Conservation (phyloP, 2,888 invertebrate species). For the Erebia palarica region DNA sequence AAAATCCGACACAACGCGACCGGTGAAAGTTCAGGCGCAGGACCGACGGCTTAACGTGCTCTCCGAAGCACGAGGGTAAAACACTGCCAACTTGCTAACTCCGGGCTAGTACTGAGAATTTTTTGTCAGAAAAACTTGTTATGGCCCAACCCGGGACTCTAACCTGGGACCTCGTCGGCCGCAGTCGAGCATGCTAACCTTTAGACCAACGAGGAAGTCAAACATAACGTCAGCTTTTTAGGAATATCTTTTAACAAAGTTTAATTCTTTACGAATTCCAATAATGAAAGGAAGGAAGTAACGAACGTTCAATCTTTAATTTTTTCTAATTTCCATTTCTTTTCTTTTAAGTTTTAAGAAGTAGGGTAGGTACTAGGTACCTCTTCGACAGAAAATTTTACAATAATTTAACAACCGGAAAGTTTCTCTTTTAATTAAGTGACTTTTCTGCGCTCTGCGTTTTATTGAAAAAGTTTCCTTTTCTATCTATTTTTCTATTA, state of each 20-base stretch:
- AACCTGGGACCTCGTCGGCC: too few relatives aligned
- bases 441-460: neutral
- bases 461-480: neutral
- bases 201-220: too few relatives aligned
- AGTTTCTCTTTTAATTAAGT: neutral
- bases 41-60: too few relatives aligned
- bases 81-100: too few relatives aligned
- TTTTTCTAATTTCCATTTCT: neutral
- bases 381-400: neutral
- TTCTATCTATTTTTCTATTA: neutral
- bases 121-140: too few relatives aligned
- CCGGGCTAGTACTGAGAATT: too few relatives aligned
- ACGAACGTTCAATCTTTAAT: neutral
- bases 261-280: neutral
- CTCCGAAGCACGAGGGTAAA: too few relatives aligned
- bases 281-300: neutral
- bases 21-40: too few relatives aligned
- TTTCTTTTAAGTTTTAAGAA: neutral
- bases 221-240: neutral
- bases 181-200: too few relatives aligned
- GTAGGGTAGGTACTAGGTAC: neutral
- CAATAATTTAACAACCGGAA: conserved; percentile 1
- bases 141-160: too few relatives aligned
- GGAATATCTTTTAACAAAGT: neutral
- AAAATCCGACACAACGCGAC: too few relatives aligned